Base-by-base conservation (phyloP, 2,888 invertebrate genomes). In the Lasioglossum figueresi region DNA sequence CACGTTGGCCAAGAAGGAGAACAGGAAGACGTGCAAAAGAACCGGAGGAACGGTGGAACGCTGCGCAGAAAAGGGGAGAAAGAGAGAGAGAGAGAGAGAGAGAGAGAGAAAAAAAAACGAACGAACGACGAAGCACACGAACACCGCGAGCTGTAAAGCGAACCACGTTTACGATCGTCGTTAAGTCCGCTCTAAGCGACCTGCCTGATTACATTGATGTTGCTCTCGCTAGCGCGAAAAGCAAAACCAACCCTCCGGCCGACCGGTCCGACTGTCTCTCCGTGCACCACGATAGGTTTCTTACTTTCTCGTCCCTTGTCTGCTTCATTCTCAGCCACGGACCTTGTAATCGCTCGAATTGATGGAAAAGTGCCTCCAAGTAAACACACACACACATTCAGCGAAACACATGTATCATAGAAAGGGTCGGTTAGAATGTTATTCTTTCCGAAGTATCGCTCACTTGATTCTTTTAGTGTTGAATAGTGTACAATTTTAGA, bases 141-240 rank as follows among this genome's bases (percentile, higher is more conserved):
- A 86, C 82, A 79, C 79, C 85, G 86, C 88, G 88, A 89, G 91
- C 89, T 92, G 91, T 92, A 93, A 93, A 93, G 89, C 91, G 91
- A 91, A 91, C 91, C 92, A 90, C 92, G 90, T 94, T 94, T 94
- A 94, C 91, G 94, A 93, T 90, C 87, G 89, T 93, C 93, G 92
- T 94, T 94, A 93, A 93, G 87, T 89, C 90, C 88, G 91, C 92
- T 92, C 91, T 90, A 90, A 92, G 92, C 91, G 91, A 91, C 89
- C 92, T 91, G 92, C 92, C 92, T 91, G 93, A 93, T 93, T 93
- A 93, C 93, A 93, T 93, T 93, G 93, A 93, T 91, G 93, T 91
- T 92, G 90, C 91, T 89, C 88, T 89, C 90, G 19, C 63, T 63
- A 8, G 63, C 87, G 88, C 88, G 88, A 88, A 89, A 83, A 45